Evolutionary conservation across 1,140 invertebrate genomes (phyloP).

Genomic region (Tetranychus cinnabarinus): DNA sequence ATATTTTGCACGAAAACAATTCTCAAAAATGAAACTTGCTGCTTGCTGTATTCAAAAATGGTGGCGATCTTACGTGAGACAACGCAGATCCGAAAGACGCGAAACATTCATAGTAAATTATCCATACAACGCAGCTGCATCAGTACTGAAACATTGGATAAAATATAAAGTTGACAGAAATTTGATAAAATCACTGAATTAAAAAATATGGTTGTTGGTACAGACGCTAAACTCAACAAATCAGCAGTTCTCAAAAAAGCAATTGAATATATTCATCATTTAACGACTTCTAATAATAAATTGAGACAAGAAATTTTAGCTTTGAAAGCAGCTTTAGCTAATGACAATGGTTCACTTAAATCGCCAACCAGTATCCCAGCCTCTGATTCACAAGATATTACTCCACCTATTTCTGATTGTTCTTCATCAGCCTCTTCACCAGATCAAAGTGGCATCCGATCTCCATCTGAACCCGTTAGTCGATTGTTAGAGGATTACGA

Average conservation of each 20-base stretch:
- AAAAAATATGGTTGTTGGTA: slow-evolving; percentile 80
- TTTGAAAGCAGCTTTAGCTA: slow-evolving; percentile 29
- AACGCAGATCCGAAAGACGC: no score
- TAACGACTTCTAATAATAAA: slow-evolving; percentile 62
- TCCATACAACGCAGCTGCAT: no score
- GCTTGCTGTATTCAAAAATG: no score
- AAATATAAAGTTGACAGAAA: neutral
- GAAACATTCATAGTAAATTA: no score
- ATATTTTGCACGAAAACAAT: no score
- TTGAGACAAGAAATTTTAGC: slow-evolving; percentile 65
- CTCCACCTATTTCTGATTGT: slow-evolving; percentile 15
- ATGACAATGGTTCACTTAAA: neutral
- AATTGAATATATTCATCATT: slow-evolving; percentile 76
- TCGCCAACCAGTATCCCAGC: neutral
- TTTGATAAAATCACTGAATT: slow-evolving; percentile 83
- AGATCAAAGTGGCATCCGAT: slow-evolving; percentile 49
- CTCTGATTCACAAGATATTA: slow-evolving; percentile 5
- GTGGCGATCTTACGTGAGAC: no score
- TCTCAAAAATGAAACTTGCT: no score
- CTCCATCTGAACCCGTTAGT: slow-evolving; percentile 16
- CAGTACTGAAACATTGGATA: no score
- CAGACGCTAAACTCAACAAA: slow-evolving; percentile 89
- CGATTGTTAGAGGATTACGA: neutral
- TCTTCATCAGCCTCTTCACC: slow-evolving; percentile 56
- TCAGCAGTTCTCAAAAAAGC: slow-evolving; percentile 85